Percentiles rank a stretch among this genome's conserved stretches.
Evolutionary conservation across 2,797 vertebrate species (phyloP).

Genomic region (Manis pentadactyla): DNA sequence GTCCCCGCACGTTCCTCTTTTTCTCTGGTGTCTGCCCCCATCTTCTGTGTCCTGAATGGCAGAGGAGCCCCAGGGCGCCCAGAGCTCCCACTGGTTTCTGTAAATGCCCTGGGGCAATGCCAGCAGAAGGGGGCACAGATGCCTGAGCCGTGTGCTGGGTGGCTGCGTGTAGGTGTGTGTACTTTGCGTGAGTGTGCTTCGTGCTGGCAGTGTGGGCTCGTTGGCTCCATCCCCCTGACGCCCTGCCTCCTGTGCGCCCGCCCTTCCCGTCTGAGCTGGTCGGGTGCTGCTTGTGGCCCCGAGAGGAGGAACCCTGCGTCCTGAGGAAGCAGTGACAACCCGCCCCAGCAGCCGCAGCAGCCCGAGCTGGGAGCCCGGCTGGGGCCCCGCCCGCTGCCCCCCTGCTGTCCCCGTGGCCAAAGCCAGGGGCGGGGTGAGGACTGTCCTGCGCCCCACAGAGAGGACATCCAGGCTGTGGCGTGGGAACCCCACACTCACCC

Average conservation of each 20-base stretch:
- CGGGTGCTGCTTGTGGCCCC: background rate
- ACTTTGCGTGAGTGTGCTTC: background rate
- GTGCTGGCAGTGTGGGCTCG: background rate
- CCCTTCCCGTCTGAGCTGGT: background rate
- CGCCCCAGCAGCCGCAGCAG: background rate
- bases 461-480: background rate
- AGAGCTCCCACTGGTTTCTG: background rate
- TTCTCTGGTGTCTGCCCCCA: background rate
- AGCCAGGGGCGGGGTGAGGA: no score
- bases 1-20: background rate
- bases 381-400: no score
- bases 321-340: background rate
- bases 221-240: background rate
- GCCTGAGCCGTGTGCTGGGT: background rate
- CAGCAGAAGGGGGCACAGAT: background rate
- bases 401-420: no score
- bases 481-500: background rate
- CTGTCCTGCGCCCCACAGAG: no score
- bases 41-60: conserved; percentile 33
- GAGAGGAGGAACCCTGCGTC: background rate
- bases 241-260: background rate
- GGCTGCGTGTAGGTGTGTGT: background rate
- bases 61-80: background rate
- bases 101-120: background rate
- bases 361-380: background rate